Conservation (phyloP, 2,113 vertebrate genomes). For the Triplophysa dalaica region DNA sequence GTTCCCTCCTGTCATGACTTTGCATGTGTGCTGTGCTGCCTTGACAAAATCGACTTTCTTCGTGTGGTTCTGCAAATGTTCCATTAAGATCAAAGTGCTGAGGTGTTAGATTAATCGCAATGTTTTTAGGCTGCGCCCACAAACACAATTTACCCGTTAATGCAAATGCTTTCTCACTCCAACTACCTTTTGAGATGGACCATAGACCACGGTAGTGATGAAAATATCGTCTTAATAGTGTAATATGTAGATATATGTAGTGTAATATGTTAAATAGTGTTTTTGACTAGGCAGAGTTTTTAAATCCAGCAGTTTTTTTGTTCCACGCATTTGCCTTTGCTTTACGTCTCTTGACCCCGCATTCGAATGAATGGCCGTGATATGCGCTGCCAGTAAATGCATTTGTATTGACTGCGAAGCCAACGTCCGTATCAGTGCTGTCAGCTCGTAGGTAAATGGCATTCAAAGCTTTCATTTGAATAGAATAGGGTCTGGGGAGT, state of each 20-base stretch:
- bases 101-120: not conserved
- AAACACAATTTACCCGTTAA: not conserved
- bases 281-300: not conserved
- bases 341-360: conserved; percentile 4
- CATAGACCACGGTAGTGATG: not conserved
- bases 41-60: not conserved
- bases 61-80: conserved; percentile 10
- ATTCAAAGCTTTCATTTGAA: conserved; percentile 55
- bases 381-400: conserved; percentile 27
- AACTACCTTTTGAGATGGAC: not conserved
- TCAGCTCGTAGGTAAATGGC: conserved; percentile 49
- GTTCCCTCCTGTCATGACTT: conserved; percentile 26
- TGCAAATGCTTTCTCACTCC: too few relatives aligned
- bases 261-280: not conserved
- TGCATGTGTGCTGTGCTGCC: not conserved
- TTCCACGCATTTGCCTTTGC: not conserved
- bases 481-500: conserved; percentile 46
- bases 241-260: too few relatives aligned
- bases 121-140: not conserved
- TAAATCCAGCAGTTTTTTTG: too few relatives aligned
- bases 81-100: not conserved
- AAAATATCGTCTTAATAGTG: not conserved
- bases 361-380: conserved; percentile 11
- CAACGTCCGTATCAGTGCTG: conserved; percentile 49
- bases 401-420: conserved; percentile 42